Evolutionary conservation across 2,888 invertebrate genomes (phyloP).

Genomic region (Hydropsyche betteni): DNA sequence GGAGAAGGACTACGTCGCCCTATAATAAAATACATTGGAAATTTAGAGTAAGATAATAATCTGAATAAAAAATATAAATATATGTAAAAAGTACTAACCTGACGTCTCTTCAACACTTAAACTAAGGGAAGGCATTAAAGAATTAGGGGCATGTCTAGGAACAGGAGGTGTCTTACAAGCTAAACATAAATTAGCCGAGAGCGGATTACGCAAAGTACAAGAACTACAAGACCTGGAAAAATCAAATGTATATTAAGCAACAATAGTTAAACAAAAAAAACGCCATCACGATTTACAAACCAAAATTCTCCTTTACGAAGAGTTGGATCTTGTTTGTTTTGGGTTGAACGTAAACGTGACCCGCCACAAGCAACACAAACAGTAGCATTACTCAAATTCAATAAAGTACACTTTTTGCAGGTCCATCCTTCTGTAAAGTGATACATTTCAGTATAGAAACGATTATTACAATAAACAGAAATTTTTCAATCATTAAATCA

Average conservation of each 20-base stretch:
- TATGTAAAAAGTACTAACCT: slow-evolving; percentile 1
- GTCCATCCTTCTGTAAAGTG: slow-evolving; percentile 72
- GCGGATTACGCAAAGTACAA: slow-evolving; percentile 84
- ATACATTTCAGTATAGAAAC: no score
- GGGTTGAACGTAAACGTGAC: slow-evolving; percentile 77
- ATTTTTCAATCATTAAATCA: not conserved
- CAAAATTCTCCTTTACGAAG: slow-evolving; percentile 78
- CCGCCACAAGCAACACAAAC: slow-evolving; percentile 90
- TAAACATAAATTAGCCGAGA: slow-evolving; percentile 73
- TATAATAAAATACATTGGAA: slow-evolving; percentile 6
- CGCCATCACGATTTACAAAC: slow-evolving; percentile 54
- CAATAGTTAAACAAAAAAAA: not conserved
- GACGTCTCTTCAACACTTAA: slow-evolving; percentile 34
- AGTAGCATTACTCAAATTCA: slow-evolving; percentile 75
- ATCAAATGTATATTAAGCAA: slow-evolving; percentile 6
- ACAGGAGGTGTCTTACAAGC: slow-evolving; percentile 79
- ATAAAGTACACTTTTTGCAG: slow-evolving; percentile 86
- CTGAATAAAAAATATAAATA: not conserved
- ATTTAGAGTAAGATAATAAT: not conserved
- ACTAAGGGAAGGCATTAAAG: slow-evolving; percentile 52
- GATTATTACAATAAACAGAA: not conserved
- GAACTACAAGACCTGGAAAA: slow-evolving; percentile 72
- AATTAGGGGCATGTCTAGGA: slow-evolving; percentile 59
- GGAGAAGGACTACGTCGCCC: slow-evolving; percentile 65
- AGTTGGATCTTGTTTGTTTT: slow-evolving; percentile 72